Base-by-base conservation (phyloP, 1,140 invertebrate genomes). In the Aphelenchoides fujianensis region DNA sequence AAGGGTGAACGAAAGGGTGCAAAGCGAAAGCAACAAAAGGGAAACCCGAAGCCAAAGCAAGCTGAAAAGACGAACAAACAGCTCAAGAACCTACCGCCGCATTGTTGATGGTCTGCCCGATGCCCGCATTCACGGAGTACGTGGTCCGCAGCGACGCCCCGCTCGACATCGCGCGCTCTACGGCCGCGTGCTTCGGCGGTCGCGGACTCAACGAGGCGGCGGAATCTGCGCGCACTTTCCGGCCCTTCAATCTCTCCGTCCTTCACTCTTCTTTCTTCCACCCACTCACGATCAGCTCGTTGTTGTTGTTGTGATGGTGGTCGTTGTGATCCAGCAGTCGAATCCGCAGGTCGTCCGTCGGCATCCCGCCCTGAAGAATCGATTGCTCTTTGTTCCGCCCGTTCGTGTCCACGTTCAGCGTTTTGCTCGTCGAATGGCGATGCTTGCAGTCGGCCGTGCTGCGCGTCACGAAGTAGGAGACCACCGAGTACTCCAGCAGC, bases 401-500 rank as follows among this genome's bases (percentile, higher is more conserved):
- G 16, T 61, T 27, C 57, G 27, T 1, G 12, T 16, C 2, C n/a
- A 70, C 30, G 34, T 3, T 0, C 0, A 71, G 31, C 19, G 5
- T 37, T 70, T 35, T 69, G 66, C 66, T 67, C 16, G 37, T 3
- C 30, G 37, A 19, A 30, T 61, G n/a, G 55, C 52, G 36, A 74
- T 74, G 72, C 32, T 74, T 41, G 52, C 72, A 74, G 53, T 74
- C 19, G 5, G 19, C 23, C 9, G 37, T 74, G 3, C 78, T 63
- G 12, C 75, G 52, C 0, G 81, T 84, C 57, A 84, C 74, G 55
- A 72, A 83, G 61, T 76, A 84, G 23, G 77, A 80, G 30, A 83
- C 81, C 68, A 84, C 79, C 5, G 82, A 78, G 54, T 83, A 83
- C 52, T 83, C 81, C 37, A 83, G 64, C 3, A 83, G 66, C 12